phyloP scores from a whole-genome alignment of 2,797 vertebrate genomes.

The Hypotaenidia okinawae region DNA sequence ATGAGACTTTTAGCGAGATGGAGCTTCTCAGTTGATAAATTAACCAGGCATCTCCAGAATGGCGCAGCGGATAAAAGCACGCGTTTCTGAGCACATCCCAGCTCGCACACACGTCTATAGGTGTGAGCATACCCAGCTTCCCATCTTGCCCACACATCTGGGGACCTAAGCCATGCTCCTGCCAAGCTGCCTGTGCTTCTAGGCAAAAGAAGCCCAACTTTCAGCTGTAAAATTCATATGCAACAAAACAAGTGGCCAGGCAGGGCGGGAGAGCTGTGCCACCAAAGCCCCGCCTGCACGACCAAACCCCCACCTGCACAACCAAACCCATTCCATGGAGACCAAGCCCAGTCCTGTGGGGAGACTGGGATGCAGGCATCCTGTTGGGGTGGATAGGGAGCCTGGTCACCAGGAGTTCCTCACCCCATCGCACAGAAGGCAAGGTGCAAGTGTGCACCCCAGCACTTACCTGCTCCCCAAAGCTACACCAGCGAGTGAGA shows the following conservation, averaged over 20 bases:
- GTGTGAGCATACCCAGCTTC: not conserved
- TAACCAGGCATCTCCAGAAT: conserved; percentile 29
- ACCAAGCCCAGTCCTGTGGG: not conserved
- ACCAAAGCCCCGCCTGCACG: not conserved
- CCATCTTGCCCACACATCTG: not conserved
- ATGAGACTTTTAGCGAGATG: conserved; percentile 29
- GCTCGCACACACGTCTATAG: not conserved
- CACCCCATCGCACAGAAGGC: fast-evolving
- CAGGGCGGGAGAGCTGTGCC: not conserved
- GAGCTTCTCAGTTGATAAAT: conserved; percentile 41
- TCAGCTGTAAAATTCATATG: not conserved
- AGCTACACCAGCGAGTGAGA: not conserved
- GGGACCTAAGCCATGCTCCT: not conserved
- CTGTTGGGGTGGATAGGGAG: fast-evolving
- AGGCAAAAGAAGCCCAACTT: not conserved
- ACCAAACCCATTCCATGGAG: not conserved
- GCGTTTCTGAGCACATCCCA: not conserved
- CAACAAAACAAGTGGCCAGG: not conserved
- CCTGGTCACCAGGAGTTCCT: not conserved
- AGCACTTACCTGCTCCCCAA: not conserved
- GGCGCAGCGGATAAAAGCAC: not conserved
- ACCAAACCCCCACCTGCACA: not conserved
- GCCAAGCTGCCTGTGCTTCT: not conserved
- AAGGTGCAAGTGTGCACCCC: not conserved
- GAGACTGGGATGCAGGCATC: not conserved